Evolutionary conservation across 2,113 vertebrate species (phyloP).

Genomic region (Neofelis nebulosa): DNA sequence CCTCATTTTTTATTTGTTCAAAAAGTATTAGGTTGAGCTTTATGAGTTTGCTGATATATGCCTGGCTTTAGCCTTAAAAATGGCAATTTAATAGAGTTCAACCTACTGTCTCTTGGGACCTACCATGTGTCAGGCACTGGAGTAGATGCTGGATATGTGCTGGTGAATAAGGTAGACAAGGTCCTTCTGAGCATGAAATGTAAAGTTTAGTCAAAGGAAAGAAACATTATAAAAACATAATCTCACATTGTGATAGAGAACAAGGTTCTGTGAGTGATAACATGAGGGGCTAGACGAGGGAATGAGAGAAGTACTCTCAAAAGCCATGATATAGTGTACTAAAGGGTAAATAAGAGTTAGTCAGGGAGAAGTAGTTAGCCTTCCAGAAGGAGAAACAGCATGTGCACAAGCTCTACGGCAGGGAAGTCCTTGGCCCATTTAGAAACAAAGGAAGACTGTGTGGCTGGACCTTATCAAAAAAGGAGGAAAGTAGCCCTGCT

Average conservation of each 20-base stretch:
- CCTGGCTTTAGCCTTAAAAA: not conserved
- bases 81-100: not conserved
- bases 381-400: not conserved
- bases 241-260: not conserved
- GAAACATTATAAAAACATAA: not conserved
- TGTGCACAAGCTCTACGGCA: not conserved
- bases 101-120: not conserved
- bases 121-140: not conserved
- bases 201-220: not conserved
- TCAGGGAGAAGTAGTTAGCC: not conserved
- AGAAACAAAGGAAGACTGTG: not conserved
- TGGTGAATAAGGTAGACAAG: not conserved
- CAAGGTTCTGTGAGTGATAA: not conserved
- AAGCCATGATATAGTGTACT: not conserved
- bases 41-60: not conserved
- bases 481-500: not conserved
- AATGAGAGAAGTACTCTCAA: not conserved
- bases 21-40: not conserved
- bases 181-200: not conserved
- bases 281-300: not conserved
- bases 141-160: not conserved
- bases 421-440: not conserved
- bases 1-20: not conserved
- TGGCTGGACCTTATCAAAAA: not conserved
- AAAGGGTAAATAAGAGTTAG: not conserved